Base-by-base conservation (phyloP, 2,797 vertebrate genomes). In the Sciaenops ocellatus region DNA sequence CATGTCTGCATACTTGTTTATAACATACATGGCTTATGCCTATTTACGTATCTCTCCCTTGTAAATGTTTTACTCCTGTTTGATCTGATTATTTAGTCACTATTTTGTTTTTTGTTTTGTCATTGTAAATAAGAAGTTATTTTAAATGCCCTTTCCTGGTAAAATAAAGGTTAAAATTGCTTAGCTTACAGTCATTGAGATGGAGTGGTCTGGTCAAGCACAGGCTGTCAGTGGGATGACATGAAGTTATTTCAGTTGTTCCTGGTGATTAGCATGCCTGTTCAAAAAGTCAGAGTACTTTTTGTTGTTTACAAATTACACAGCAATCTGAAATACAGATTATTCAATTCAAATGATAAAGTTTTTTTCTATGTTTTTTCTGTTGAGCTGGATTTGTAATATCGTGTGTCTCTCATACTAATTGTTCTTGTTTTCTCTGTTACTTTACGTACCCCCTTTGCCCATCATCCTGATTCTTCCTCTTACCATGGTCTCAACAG, bases 401-500 rank as follows among this genome's bases (percentile, higher is more conserved):
- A 16, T 3, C 2, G 46, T 46, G 5, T 66, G 3, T 22, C 26
- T 62, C 12, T 60, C 15, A 18, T 24, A 24, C 8, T 70, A 17
- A 46, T 55, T 47, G 41, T 42, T 61, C 16, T 46, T 0, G 6
- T 44, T 76, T 73, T 76, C 1, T 79, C 11, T 69, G 12, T 70
- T 66, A n/a, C 7, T 67, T 3, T 63, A 1, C 66, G 22, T 63
- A 22, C 15, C 26, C 2, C 69, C 17, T 83, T 70, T 63, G 3
- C 15, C 50, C 20, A 4, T 59, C 28, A 57, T 6, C 63, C 22
- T 18, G 9, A 4, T 57, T 54, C 26, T 80, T 60, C 20, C 41
- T 76, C 26, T 61, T n/a, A 5, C 57, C 62, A 22, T 3, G 13
- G 11, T 64, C 48, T 87, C 69, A 85, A 60, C 94, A 99, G 98